Evolutionary conservation across 2,888 invertebrate species (phyloP), one percentile per base, ranked within the genome.

Genomic region (Dyspetes luteomarginatus): DNA sequence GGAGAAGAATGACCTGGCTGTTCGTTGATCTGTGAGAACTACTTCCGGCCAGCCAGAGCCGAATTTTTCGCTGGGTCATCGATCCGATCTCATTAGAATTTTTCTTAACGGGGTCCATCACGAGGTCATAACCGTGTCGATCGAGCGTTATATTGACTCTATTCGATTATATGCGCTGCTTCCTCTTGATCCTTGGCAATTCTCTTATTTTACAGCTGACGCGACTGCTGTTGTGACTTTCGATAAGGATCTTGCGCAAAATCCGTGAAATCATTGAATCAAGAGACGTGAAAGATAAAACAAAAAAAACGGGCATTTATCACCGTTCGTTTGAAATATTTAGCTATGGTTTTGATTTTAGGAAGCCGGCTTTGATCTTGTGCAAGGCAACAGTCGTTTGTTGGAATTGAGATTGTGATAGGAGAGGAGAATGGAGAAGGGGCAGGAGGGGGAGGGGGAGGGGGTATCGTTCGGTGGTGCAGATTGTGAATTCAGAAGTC

Each of bases 1-100:
- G 65, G 36, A 30, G 85, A 83, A 84, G 83, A 84, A 78, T 85
- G 88, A 89, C 89, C 88, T 77, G 85, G 79, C 87, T 88, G 85
- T 48, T 68, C 85, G 85, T 73, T 83, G 82, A 86, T 82, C 85
- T 86, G 87, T 83, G 81, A 83, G 79, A 79, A 83, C 83, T 82
- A 83, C 83, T 88, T 90, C 88, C 87, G 86, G 85, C 82, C 26
- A 56, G 2, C 9, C 79, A 74, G 72, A 2, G 17, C 76, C 80
- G 22, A 82, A 82, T 83, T 85, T 76, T 85, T 82, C 78, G 74
- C 30, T 60, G 68, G 58, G 76, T 72, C 69, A 55, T 77, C 64
- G 75, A 78, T 60, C 52, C 67, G 45, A 71, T 81, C 72, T 74
- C 69, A 65, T 74, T 65, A 65, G 45, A 64, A 69, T 82, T 81